phyloP scores from a whole-genome alignment of 64 coral and sea anemone genomes.

The Porites australiensis region DNA sequence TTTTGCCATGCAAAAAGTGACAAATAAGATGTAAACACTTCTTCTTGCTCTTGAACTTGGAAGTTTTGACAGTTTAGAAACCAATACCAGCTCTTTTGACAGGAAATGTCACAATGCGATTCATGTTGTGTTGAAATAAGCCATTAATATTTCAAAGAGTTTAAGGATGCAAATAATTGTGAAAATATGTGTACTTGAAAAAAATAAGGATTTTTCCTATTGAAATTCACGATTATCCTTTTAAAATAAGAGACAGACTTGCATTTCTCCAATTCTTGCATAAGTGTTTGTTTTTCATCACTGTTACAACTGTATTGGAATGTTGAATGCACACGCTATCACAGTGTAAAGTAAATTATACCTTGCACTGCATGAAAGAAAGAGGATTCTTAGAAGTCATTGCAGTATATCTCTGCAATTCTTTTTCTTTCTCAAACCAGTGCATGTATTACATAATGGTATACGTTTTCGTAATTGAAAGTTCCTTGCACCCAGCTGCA shows the following conservation, averaged over 20 bases:
- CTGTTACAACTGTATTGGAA: background rate
- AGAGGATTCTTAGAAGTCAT: no score
- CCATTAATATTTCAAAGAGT: constrained; percentile 38
- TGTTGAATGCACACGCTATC: background rate
- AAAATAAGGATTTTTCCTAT: background rate
- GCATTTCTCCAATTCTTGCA: background rate
- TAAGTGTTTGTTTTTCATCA: no score
- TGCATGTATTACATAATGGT: no score
- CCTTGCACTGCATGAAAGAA: no score
- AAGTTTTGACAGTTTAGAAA: constrained; percentile 42
- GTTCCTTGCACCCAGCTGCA: no score
- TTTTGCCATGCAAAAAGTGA: background rate
- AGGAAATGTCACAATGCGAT: background rate
- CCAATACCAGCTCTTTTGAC: constrained; percentile 38
- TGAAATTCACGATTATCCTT: background rate
- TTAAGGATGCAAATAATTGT: background rate
- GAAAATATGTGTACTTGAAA: background rate
- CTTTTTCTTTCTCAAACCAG: no score
- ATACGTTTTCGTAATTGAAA: no score
- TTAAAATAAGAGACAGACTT: background rate
- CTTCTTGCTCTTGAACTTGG: background rate
- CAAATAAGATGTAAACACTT: background rate
- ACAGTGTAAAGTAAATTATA: background rate
- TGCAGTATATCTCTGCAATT: no score
- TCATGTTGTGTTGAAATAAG: background rate